Conservation (phyloP, 2,888 invertebrate species). For the Adelphocoris suturalis region DNA sequence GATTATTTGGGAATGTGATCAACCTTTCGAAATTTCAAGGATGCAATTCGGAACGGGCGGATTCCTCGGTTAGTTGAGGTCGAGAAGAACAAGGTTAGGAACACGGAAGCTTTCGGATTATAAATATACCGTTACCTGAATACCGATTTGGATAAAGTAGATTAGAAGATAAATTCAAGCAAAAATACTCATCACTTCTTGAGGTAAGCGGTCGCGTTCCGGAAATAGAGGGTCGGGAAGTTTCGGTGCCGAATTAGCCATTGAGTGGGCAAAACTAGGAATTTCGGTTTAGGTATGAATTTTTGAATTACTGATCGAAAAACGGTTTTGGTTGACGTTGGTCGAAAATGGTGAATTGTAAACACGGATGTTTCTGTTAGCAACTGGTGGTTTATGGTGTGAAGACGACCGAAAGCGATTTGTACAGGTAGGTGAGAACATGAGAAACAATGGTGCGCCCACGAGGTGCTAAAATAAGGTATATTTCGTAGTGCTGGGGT, state of each 20-base stretch:
- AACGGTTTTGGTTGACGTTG: background rate
- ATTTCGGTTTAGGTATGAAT: background rate
- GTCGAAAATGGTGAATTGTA: background rate
- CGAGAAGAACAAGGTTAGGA: slow-evolving; percentile 37
- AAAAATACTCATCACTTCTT: background rate
- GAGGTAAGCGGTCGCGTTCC: background rate
- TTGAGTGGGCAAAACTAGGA: background rate
- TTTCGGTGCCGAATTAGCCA: background rate
- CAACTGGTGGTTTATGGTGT: background rate
- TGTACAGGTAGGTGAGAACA: too few relatives aligned
- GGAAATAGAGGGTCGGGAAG: background rate
- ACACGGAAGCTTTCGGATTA: slow-evolving; percentile 52
- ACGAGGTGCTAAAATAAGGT: background rate
- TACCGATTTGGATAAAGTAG: background rate
- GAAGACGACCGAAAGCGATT: too few relatives aligned
- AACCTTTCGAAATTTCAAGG: background rate
- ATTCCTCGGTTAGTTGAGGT: background rate
- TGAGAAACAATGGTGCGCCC: background rate
- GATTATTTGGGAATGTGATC: too few relatives aligned
- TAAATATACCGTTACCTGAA: slow-evolving; percentile 57
- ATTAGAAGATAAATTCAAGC: background rate
- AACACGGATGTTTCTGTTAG: background rate
- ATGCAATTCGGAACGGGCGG: background rate
- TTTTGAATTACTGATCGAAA: background rate
- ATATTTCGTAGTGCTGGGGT: background rate